Conservation (phyloP, 2,888 invertebrate genomes). For the Caenorhabditis sp. region DNA sequence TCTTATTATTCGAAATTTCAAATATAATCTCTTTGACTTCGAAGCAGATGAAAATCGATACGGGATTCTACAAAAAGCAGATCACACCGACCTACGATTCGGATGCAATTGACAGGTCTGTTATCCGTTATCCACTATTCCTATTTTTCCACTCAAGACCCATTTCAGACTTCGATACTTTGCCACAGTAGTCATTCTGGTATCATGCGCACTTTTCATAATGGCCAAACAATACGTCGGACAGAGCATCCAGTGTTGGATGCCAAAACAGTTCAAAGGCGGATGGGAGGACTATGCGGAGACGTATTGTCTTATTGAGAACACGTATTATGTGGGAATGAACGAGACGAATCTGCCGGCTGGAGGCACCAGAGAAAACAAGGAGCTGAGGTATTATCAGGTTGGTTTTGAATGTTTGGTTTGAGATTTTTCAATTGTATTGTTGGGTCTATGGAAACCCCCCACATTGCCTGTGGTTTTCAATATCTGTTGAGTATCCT, state of each 20-base stretch:
- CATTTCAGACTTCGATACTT: constrained; percentile 67
- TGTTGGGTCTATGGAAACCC: too few relatives aligned
- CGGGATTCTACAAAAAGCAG: constrained; percentile 9
- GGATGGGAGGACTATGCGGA: constrained; percentile 85
- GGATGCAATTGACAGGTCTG: constrained; percentile 65
- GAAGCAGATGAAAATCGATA: constrained; percentile 36
- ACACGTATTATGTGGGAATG: constrained; percentile 83
- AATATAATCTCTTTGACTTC: neutral
- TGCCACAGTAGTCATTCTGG: constrained; percentile 55
- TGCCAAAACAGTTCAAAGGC: constrained; percentile 76
- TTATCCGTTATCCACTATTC: neutral
- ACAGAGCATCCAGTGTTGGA: constrained; percentile 84
- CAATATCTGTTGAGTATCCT: too few relatives aligned
- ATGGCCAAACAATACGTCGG: constrained; percentile 84
- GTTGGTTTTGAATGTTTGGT: constrained; percentile 24
- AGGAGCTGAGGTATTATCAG: constrained; percentile 76
- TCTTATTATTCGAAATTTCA: neutral
- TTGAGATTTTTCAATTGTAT: too few relatives aligned
- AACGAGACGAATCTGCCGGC: constrained; percentile 69
- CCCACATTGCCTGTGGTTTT: too few relatives aligned
- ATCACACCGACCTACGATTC: constrained; percentile 62
- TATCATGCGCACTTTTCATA: constrained; percentile 56
- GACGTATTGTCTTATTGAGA: constrained; percentile 85
- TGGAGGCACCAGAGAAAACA: constrained; percentile 53
- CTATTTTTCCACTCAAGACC: neutral